Evolutionary conservation across 2,888 invertebrate species (phyloP), one percentile per base, ranked within the genome.

Genomic region (Leuctra nigra): DNA sequence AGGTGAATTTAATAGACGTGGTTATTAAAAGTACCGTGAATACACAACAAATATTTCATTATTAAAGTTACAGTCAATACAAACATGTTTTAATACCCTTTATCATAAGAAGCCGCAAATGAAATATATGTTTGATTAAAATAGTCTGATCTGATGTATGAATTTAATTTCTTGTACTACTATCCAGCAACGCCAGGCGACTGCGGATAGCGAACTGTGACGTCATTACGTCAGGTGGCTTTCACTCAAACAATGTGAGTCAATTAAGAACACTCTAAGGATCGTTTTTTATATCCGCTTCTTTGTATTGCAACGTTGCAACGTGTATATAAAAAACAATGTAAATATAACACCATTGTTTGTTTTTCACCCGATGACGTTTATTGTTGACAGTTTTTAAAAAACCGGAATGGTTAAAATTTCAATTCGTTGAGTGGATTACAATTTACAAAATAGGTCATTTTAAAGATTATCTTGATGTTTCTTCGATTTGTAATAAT

Each of bases 351-450:
- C 63, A 63, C 63, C 61, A 65, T 64, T 62, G 63, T 65, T 65
- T 65, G 65, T 65, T 65, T 65, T 63, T 62, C 64, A 64, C 63
- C 63, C 63, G 61, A 63, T 61, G 60, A 64, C 62, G 65, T 64
- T 65, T 65, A 65, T 65, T 65, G 65, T 65, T 65, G 64, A 65
- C 63, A 64, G 64, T 65, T 64, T 63, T 59, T 61, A 59, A 61
- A 64, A 62, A 61, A 60, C 18, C 53, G 20, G 62, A 63, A 63
- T 62, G 61, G 59, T 63, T 29, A 22, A 35, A 62, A 62, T 61
- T 63, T 64, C 64, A 61, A 61, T 63, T 65, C 64, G 62, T 65
- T 64, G 62, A 61, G 59, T 61, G 63, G 61, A 53, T 63, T 58
- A 20, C 33, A 6, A 36, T 36, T 36, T 36, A 36, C 36, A 36